A percentile compares a stretch with the other conserved stretches of the same genome.
Conservation (phyloP, 35 echinoderm and acorn worm species). For the Lytechinus pictus region DNA sequence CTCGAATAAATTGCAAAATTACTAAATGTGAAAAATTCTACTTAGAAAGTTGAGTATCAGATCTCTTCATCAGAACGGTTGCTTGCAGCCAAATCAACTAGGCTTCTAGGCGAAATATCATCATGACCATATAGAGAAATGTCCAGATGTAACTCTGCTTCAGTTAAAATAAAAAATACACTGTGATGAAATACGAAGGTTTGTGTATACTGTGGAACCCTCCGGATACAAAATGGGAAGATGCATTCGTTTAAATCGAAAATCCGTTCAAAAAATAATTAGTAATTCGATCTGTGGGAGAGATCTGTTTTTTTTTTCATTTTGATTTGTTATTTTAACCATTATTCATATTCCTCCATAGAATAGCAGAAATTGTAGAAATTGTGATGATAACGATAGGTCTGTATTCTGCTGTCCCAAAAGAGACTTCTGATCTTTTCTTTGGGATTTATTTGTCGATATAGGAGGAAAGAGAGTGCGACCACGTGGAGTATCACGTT, state of each 20-base stretch:
- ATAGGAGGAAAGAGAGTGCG: not conserved
- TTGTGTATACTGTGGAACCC: not conserved
- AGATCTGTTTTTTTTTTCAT: not conserved
- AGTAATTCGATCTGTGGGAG: not conserved
- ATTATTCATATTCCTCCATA: too few relatives aligned
- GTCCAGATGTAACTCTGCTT: not conserved
- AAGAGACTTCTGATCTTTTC: not conserved
- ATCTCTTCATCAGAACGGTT: not conserved
- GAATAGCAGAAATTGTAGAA: not conserved
- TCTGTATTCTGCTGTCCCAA: not conserved
- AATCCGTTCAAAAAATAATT: not conserved
- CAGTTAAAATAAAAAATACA: not conserved
- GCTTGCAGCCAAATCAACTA: not conserved
- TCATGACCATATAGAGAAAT: not conserved
- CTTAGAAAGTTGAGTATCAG: too few relatives aligned
- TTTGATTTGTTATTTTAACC: too few relatives aligned
- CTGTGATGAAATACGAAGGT: not conserved
- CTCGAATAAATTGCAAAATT: too few relatives aligned
- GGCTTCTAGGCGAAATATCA: not conserved
- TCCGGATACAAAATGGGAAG: not conserved
- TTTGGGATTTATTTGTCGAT: not conserved
- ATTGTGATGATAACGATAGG: not conserved
- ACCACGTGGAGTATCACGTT: not conserved
- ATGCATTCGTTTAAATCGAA: not conserved
- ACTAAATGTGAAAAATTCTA: too few relatives aligned